A percentile compares a stretch with the other conserved stretches of the same genome.
phyloP scores from a whole-genome alignment of 2,113 vertebrate genomes.

The Dendropsophus ebraccatus region DNA sequence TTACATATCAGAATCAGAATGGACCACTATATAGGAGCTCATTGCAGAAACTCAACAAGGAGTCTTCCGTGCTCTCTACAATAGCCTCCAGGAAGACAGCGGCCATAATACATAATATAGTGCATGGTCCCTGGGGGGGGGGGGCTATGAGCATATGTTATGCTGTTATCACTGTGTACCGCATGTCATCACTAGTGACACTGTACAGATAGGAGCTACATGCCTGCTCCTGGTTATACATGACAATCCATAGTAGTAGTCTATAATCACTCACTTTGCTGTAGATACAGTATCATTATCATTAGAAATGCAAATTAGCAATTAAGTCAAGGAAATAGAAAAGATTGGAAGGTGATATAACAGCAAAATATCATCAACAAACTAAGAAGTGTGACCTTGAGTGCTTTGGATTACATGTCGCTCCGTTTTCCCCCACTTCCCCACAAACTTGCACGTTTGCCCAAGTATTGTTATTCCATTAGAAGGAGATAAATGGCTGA shows the following conservation, averaged over 20 bases:
- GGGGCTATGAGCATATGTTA: background rate
- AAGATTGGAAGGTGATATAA: background rate
- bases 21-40: too few relatives aligned
- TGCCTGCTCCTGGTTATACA: background rate
- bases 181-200: background rate
- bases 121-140: background rate
- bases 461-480: background rate
- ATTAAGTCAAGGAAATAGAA: background rate
- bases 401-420: background rate
- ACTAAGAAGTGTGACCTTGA: background rate
- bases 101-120: too few relatives aligned
- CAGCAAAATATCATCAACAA: background rate
- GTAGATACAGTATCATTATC: background rate
- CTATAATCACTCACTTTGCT: background rate
- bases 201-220: background rate
- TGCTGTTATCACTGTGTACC: background rate
- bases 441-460: background rate
- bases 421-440: background rate
- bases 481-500: background rate
- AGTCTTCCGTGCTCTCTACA: too few relatives aligned
- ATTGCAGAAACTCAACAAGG: too few relatives aligned
- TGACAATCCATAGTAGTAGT: background rate
- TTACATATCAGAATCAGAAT: too few relatives aligned
- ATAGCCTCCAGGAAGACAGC: too few relatives aligned
- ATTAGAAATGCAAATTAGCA: slow-evolving; percentile 20